A percentile compares a stretch with the other conserved stretches of the same genome.
Conservation (phyloP, 2,797 vertebrate species). For the Chloroceryle amazona region DNA sequence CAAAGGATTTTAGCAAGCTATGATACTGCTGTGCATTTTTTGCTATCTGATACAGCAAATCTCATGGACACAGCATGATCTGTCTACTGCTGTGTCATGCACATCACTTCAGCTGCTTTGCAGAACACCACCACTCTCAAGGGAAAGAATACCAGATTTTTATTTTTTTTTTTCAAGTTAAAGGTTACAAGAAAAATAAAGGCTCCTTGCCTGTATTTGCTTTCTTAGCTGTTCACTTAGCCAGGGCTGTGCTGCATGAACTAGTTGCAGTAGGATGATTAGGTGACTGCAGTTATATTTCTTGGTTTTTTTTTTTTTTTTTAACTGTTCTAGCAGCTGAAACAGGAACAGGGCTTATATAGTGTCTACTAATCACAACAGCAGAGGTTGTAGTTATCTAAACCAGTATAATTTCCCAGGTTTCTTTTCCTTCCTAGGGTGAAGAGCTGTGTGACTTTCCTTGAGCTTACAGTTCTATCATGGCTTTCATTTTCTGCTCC, state of each 20-base stretch:
- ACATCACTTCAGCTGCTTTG: background rate
- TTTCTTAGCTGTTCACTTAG: background rate
- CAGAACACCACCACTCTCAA: background rate
- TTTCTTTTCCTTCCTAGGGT: background rate
- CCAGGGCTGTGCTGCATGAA: background rate
- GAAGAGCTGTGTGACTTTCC: background rate
- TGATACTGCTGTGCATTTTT: background rate
- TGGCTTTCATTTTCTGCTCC: background rate
- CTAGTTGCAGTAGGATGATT: background rate
- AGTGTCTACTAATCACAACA: background rate
- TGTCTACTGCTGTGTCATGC: background rate
- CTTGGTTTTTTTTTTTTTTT: background rate
- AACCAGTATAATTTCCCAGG: background rate
- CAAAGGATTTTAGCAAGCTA: conserved; percentile 26
- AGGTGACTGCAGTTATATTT: background rate
- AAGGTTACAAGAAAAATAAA: conserved; percentile 43
- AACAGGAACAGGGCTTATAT: background rate
- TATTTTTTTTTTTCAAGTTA: background rate
- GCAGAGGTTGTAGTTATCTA: background rate
- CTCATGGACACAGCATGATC: background rate
- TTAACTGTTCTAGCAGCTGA: background rate
- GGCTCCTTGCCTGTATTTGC: background rate
- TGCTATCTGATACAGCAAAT: background rate
- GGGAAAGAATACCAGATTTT: background rate
- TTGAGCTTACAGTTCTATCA: background rate